These are phyloP conservation scores for Lymantria dispar DNA, from an alignment of 2,888 invertebrate species.

Conservation along the genomic window DNA sequence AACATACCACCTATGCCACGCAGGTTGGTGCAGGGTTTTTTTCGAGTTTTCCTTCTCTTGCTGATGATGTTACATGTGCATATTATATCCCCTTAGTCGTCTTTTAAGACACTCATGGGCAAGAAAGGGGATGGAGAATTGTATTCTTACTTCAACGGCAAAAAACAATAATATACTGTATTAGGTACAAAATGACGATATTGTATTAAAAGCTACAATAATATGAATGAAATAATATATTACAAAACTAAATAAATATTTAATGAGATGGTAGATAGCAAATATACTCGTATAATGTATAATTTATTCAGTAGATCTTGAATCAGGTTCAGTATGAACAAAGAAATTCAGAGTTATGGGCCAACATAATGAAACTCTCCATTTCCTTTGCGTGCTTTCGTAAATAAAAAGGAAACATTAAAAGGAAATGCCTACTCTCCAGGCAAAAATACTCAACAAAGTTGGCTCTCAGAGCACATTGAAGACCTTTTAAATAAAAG, in stretches of 20 bases:
- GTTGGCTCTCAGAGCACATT: constrained; percentile 46
- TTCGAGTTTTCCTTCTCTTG: too few species aligned
- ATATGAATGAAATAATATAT: too few species aligned
- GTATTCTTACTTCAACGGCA: too few species aligned
- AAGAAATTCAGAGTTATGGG: constrained; percentile 40
- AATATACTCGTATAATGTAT: constrained; percentile 21
- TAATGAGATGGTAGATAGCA: neutral
- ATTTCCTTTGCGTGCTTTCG: constrained; percentile 57
- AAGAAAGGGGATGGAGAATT: too few species aligned
- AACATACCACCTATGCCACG: too few species aligned
- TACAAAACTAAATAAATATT: neutral
- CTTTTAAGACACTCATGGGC: too few species aligned
- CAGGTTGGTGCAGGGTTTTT: too few species aligned
- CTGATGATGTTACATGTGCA: too few species aligned
- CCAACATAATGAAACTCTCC: constrained; percentile 47
- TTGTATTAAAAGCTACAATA: too few species aligned
- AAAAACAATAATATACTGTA: too few species aligned
- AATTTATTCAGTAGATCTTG: constrained; percentile 3
- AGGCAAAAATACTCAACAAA: constrained; percentile 50
- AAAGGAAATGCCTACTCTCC: constrained; percentile 47
- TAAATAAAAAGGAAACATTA: constrained; percentile 56
- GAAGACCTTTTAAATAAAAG: constrained; percentile 65
- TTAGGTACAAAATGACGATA: too few species aligned
- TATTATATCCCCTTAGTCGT: too few species aligned
- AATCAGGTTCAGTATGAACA: constrained; percentile 33